Conservation (phyloP, 2,888 invertebrate species). For the Chaitophorus viminalis region DNA sequence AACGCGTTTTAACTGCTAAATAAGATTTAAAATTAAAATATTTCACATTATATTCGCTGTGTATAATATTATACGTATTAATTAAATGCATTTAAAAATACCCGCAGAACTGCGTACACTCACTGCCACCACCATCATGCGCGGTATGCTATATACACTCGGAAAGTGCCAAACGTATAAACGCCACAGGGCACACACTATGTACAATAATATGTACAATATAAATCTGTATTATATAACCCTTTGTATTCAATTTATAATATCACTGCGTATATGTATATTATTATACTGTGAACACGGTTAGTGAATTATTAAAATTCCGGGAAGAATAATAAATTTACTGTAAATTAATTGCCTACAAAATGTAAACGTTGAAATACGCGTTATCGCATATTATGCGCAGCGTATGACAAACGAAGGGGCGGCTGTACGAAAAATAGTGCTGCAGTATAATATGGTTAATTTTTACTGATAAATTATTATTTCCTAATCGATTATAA, state of each 20-base stretch:
- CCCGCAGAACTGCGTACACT: too few species aligned
- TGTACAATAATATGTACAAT: too few species aligned
- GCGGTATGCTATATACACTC: too few species aligned
- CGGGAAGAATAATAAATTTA: not conserved
- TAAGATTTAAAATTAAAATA: constrained; percentile 19
- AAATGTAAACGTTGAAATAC: not conserved
- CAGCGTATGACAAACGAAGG: not conserved
- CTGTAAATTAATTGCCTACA: not conserved
- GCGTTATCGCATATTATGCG: not conserved
- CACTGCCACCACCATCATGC: too few species aligned
- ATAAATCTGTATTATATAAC: too few species aligned
- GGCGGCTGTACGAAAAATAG: not conserved
- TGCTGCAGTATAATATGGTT: not conserved
- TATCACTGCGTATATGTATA: not conserved
- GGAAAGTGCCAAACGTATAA: too few species aligned
- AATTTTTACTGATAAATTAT: not conserved
- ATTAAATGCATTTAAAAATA: too few species aligned
- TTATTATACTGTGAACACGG: not conserved
- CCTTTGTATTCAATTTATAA: too few species aligned
- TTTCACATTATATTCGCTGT: not conserved
- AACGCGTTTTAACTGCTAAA: not conserved
- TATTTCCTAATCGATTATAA: too few species aligned
- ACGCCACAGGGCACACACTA: too few species aligned
- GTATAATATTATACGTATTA: too few species aligned
- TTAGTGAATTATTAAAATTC: not conserved